phyloP scores from a whole-genome alignment of 2,888 invertebrate genomes.

The Blastobasis lacticolella region DNA sequence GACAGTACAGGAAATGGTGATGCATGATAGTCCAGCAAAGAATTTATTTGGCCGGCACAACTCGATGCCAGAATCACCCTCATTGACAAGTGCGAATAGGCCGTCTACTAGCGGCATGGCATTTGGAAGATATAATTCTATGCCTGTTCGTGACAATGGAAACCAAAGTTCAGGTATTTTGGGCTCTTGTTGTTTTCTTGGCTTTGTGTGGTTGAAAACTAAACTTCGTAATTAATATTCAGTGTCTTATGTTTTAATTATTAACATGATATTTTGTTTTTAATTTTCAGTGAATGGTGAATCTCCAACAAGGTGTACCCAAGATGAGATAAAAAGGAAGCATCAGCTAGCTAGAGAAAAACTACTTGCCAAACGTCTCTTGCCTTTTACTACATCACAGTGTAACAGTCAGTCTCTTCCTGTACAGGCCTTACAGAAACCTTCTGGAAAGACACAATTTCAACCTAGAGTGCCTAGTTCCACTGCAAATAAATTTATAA shows the following conservation, averaged over 20 bases:
- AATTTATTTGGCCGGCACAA: conserved; percentile 52
- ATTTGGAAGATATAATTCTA: conserved; percentile 59
- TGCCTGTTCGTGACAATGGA: conserved; percentile 46
- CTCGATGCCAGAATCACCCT: conserved; percentile 67
- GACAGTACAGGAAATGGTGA: conserved; percentile 39
- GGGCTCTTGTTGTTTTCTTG: not conserved
- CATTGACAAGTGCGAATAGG: conserved; percentile 31
- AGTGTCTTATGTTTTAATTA: not conserved
- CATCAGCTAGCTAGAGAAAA: conserved; percentile 75
- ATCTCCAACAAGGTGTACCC: conserved; percentile 66
- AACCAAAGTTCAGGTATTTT: not conserved
- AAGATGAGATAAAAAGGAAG: conserved; percentile 77
- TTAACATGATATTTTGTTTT: conserved; percentile 5
- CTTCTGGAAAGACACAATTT: conserved; percentile 32
- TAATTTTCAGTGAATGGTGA: conserved; percentile 29
- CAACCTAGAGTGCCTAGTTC: conserved; percentile 37
- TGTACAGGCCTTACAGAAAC: conserved; percentile 9
- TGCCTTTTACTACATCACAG: conserved; percentile 53
- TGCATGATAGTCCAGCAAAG: conserved; percentile 41
- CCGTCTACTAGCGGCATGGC: conserved; percentile 57
- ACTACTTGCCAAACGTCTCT: conserved; percentile 65
- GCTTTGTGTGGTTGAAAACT: too few relatives aligned
- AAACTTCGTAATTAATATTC: not conserved
- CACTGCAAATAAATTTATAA: not conserved
- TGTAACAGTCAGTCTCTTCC: conserved; percentile 17